Conservation (phyloP, 2,888 invertebrate species). For the Tribolium freemani region DNA sequence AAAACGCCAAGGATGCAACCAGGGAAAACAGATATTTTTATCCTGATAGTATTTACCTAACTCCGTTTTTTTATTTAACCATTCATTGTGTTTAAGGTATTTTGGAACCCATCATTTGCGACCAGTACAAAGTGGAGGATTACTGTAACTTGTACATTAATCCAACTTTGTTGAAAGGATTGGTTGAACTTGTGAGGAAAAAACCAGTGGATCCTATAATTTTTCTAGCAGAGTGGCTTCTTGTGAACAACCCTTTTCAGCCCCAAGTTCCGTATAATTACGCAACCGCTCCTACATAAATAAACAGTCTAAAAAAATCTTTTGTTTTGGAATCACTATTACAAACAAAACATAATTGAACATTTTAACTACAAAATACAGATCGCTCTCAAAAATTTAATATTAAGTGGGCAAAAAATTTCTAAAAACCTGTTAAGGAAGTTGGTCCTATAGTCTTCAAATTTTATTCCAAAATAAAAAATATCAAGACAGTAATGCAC, state of each 20-base stretch:
- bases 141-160: constrained; percentile 80
- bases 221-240: constrained; percentile 84
- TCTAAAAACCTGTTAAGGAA: too few relatives aligned
- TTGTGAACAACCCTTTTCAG: constrained; percentile 82
- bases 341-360: too few relatives aligned
- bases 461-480: too few relatives aligned
- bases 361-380: too few relatives aligned
- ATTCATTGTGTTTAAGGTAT: constrained; percentile 72
- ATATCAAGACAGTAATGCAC: too few relatives aligned
- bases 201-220: constrained; percentile 83
- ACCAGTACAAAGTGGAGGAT: constrained; percentile 75
- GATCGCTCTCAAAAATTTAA: too few relatives aligned
- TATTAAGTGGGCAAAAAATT: too few relatives aligned
- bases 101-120: constrained; percentile 78
- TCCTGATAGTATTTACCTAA: constrained; percentile 75
- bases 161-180: constrained; percentile 74
- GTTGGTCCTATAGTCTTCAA: too few relatives aligned
- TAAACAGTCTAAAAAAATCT: background rate
- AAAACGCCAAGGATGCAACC: constrained; percentile 75
- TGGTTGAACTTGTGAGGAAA: constrained; percentile 77
- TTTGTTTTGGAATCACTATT: too few relatives aligned
- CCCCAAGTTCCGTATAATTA: constrained; percentile 69
- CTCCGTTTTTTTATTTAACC: background rate
- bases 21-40: constrained; percentile 92
- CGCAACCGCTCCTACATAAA: constrained; percentile 61